Conservation (phyloP, 2,888 invertebrate genomes). For the Macaria liturata region DNA sequence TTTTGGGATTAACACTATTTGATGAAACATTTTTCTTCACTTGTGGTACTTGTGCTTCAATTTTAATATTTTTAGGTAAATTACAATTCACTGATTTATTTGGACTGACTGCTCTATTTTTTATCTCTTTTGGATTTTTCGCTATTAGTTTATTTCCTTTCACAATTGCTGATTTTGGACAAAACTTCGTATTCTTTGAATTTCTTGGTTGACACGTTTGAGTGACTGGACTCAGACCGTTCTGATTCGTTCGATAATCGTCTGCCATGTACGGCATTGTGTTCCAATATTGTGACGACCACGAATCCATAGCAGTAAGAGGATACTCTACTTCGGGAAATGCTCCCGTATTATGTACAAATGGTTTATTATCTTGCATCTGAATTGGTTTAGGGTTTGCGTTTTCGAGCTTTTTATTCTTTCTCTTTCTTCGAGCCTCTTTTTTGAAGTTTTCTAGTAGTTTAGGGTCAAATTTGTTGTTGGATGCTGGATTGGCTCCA, state of each 20-base stretch:
- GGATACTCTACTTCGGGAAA: slow-evolving; percentile 72
- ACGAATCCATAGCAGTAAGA: slow-evolving; percentile 53
- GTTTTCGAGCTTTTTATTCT: slow-evolving; percentile 27
- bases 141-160: too few species aligned
- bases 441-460: slow-evolving; percentile 38
- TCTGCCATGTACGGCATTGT: slow-evolving; percentile 26
- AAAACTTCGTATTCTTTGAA: too few species aligned
- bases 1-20: too few species aligned
- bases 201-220: too few species aligned
- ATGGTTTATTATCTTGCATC: slow-evolving; percentile 21
- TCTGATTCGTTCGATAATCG: too few species aligned
- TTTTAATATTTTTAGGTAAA: slow-evolving; percentile 4
- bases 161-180: slow-evolving; percentile 3
- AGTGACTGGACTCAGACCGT: too few species aligned
- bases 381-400: slow-evolving; percentile 17
- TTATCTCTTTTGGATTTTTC: too few species aligned
- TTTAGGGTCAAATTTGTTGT: slow-evolving; percentile 16
- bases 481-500: slow-evolving; percentile 2
- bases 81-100: neutral
- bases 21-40: too few species aligned
- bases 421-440: slow-evolving; percentile 41
- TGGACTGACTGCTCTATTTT: too few species aligned
- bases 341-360: slow-evolving; percentile 35
- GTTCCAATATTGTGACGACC: slow-evolving; percentile 59
- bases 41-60: neutral